Evolutionary conservation across 2,797 vertebrate genomes (phyloP), one percentile per base, ranked within the genome.

Genomic region (Heliangelus exortis): DNA sequence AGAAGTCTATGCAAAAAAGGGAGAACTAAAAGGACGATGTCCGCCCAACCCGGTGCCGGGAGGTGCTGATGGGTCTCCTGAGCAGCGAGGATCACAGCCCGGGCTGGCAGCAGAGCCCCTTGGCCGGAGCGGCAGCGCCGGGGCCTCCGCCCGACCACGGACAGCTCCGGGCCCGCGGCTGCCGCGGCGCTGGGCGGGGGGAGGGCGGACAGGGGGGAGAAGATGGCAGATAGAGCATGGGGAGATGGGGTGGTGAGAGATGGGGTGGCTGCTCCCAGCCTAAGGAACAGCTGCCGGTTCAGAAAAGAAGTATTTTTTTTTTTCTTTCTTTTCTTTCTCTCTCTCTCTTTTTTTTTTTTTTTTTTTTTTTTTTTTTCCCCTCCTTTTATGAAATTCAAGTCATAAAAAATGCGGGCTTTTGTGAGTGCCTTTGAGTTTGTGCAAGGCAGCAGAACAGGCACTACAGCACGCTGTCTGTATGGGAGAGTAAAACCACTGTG

Each of bases 371-470:
- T n/a, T n/a, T n/a, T n/a, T n/a, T n/a, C n/a, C n/a, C n/a, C n/a
- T n/a, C n/a, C n/a, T n/a, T 10, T 39, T 18, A 4, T 0, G 15
- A 47, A 50, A 48, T 8, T 5, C n/a, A 31, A 6, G 15, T 8
- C 6, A 16, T 25, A 13, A 29, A 34, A 43, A 17, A 0, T 5
- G 71, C 65, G 23, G n/a, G 12, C 31, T 3, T 16, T 59, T 7
- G 16, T 12, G 43, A 62, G 39, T 10, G 28, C 13, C 39, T 55
- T 6, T 15, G 41, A 10, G 39, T 28, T 12, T 8, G 19, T 8
- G 13, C 0, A 0, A 12, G 1, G 0, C 34, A 23, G 62, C 10
- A 36, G 31, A 74, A 12, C 1, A 4, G 58, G 23, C 10, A 2
- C 25, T 17, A 1, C 23, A 23, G 28, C 14, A 2, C 12, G 2